Percentiles rank a stretch among this genome's conserved stretches.
Evolutionary conservation across 2,888 invertebrate genomes (phyloP).

Genomic region (Hermaeophaga mercurialis): DNA sequence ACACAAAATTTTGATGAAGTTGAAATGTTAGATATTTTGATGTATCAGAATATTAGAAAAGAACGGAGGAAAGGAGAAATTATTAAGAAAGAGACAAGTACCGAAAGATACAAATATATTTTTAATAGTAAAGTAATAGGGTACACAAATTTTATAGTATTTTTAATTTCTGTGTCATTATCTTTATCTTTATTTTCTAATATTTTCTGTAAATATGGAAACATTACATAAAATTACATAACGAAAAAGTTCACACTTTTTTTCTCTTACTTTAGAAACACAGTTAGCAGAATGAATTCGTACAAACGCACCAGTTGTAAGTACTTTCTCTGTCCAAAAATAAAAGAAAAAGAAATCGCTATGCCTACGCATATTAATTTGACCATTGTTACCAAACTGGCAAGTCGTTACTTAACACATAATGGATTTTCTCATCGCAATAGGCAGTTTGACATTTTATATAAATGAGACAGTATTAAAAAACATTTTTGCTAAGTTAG

Average conservation of each 20-base stretch:
- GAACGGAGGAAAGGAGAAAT: too few relatives aligned
- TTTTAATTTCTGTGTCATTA: too few relatives aligned
- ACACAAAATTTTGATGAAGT: too few relatives aligned
- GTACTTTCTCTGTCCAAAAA: conserved; percentile 27
- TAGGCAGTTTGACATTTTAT: conserved; percentile 13
- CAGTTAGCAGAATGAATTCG: neutral
- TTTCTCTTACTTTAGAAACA: neutral
- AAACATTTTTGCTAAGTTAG: conserved; percentile 11
- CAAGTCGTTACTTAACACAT: conserved; percentile 23
- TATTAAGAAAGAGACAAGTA: too few relatives aligned
- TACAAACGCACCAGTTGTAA: conserved; percentile 19
- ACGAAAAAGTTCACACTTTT: neutral
- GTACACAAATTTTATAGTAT: too few relatives aligned
- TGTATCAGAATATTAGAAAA: too few relatives aligned
- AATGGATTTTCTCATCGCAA: conserved; percentile 19
- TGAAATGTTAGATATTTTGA: too few relatives aligned
- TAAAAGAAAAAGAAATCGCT: conserved; percentile 31
- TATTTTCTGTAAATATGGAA: too few relatives aligned
- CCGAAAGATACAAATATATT: too few relatives aligned
- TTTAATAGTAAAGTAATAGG: too few relatives aligned
- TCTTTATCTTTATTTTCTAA: too few relatives aligned
- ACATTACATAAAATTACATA: neutral
- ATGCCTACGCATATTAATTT: conserved; percentile 26
- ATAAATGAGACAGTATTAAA: conserved; percentile 7
- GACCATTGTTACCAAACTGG: conserved; percentile 29